Evolutionary conservation across 2,113 vertebrate species (phyloP).

Genomic region (Cygnus buccinator): DNA sequence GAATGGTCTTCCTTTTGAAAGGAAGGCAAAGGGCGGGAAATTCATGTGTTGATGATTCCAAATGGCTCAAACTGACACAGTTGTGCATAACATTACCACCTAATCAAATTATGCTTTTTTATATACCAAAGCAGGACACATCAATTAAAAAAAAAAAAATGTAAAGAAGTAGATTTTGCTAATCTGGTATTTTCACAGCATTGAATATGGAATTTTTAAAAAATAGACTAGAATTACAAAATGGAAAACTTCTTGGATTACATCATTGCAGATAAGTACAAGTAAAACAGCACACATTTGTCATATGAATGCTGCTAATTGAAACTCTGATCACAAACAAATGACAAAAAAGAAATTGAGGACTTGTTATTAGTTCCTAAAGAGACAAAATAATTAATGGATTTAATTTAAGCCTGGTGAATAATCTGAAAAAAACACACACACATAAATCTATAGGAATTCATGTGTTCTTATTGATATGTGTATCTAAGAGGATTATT

Average conservation of each 20-base stretch:
- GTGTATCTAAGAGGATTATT: neutral
- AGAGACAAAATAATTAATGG: conserved; percentile 5
- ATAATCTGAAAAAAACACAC: neutral
- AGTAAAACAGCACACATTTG: neutral
- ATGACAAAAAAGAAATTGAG: conserved; percentile 22
- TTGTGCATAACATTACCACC: neutral
- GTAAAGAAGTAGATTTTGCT: neutral
- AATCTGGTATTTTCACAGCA: neutral
- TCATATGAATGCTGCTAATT: neutral
- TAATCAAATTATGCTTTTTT: neutral
- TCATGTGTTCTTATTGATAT: conserved; percentile 6
- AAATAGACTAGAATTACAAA: neutral
- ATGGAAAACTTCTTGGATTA: neutral
- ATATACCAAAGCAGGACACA: neutral
- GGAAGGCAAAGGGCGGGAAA: neutral
- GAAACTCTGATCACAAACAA: conserved; percentile 5
- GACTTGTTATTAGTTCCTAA: conserved; percentile 11
- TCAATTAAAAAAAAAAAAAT: neutral
- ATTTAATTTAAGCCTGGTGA: conserved; percentile 11
- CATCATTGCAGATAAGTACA: neutral
- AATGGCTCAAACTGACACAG: neutral
- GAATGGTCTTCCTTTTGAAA: neutral
- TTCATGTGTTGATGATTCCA: neutral
- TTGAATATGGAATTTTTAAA: neutral
- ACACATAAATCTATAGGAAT: neutral